These are phyloP conservation scores for Melitaea athalia DNA, from an alignment of 2,888 invertebrate species.

Conservation along the genomic window DNA sequence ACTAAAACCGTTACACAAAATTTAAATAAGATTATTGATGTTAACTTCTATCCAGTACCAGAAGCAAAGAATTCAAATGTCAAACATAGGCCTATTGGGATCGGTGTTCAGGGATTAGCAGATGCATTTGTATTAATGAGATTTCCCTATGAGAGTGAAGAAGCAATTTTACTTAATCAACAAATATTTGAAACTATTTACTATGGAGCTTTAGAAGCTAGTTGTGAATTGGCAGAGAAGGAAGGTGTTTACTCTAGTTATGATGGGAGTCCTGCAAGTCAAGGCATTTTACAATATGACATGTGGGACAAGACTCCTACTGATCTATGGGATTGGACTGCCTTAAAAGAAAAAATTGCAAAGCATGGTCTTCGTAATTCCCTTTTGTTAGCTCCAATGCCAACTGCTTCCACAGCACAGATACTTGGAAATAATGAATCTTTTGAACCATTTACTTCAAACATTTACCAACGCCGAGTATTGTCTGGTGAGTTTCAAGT, in stretches of 20 bases:
- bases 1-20: slow-evolving; percentile 94
- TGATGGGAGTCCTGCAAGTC: slow-evolving; percentile 94
- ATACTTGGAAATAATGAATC: slow-evolving; percentile 99
- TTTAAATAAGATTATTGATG: slow-evolving; percentile 97
- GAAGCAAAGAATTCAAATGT: slow-evolving; percentile 95
- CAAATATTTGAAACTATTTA: slow-evolving; percentile 99
- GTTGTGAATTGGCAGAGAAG: slow-evolving; percentile 94
- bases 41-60: slow-evolving; percentile 96
- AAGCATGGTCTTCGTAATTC: slow-evolving; percentile 96
- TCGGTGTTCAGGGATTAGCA: slow-evolving; percentile 98
- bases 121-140: slow-evolving; percentile 98
- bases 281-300: slow-evolving; percentile 97
- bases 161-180: slow-evolving; percentile 93
- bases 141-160: slow-evolving; percentile 94
- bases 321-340: slow-evolving; percentile 94
- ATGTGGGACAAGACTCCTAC: slow-evolving; percentile 97
- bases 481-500: slow-evolving; percentile 97
- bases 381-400: slow-evolving; percentile 97
- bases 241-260: slow-evolving; percentile 95
- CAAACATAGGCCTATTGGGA: slow-evolving; percentile 92
- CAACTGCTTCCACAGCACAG: slow-evolving; percentile 99
- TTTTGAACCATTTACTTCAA: slow-evolving; percentile 98
- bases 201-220: slow-evolving; percentile 97
- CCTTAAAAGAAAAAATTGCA: slow-evolving; percentile 91
- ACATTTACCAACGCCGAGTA: slow-evolving; percentile 96